These are phyloP conservation scores for Kryptopterus vitreolus DNA, from an alignment of 2,797 vertebrate genomes.

Conservation along the genomic window DNA sequence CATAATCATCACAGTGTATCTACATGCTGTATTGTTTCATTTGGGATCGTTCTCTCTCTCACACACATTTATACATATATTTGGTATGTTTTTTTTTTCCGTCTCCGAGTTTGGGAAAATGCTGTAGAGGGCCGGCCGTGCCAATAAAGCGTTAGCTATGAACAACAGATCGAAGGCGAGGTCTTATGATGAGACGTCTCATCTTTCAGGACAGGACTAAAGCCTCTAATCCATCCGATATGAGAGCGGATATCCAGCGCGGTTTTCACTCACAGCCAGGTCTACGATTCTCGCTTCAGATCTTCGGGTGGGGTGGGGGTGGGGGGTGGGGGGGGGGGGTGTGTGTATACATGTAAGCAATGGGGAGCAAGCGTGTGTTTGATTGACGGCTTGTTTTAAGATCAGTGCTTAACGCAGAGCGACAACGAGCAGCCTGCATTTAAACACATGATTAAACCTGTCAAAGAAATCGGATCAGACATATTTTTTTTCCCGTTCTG, in stretches of 20 bases:
- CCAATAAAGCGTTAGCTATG: background rate
- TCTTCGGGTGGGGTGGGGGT: background rate
- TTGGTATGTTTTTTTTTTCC: background rate
- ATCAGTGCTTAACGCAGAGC: constrained; percentile 34
- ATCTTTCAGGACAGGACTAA: constrained; percentile 7
- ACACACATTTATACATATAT: background rate
- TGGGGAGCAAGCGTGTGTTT: background rate
- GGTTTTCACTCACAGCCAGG: background rate
- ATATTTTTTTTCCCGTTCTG: constrained; percentile 19
- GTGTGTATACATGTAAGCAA: background rate
- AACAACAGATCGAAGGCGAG: constrained; percentile 2
- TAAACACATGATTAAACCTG: constrained; percentile 36
- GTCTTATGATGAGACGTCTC: constrained; percentile 1
- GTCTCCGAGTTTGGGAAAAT: background rate
- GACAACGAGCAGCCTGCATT: constrained; percentile 21
- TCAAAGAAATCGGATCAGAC: constrained; percentile 32
- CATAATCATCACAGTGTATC: background rate
- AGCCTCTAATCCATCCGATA: constrained; percentile 15
- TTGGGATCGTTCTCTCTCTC: background rate
- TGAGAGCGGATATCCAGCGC: constrained; percentile 10
- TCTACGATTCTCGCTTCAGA: background rate
- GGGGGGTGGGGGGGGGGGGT: no score
- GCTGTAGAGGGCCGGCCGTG: background rate
- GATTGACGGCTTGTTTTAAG: constrained; percentile 50
- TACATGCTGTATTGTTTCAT: background rate